A percentile compares a stretch with the other conserved stretches of the same genome.
These are phyloP conservation scores for Amyelois transitella DNA, from an alignment of 1,140 invertebrate genomes.

Conservation along the genomic window DNA sequence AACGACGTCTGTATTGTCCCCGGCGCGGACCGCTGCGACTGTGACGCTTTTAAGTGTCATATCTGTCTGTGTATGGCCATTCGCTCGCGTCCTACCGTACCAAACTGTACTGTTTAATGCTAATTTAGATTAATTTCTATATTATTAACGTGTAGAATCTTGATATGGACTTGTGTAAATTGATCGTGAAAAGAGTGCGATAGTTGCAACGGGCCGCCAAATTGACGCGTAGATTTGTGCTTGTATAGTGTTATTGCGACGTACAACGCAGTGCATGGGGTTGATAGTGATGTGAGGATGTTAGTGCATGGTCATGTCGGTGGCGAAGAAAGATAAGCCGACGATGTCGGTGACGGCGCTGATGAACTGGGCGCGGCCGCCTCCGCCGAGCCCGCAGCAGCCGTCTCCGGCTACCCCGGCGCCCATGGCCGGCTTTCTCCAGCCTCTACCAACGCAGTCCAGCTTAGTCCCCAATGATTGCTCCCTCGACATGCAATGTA, in stretches of 20 bases:
- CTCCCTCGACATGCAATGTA: slow-evolving; percentile 65
- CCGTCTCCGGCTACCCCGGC: slow-evolving; percentile 68
- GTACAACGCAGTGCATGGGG: slow-evolving; percentile 19
- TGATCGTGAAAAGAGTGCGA: slow-evolving; percentile 24
- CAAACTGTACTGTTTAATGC: slow-evolving; percentile 18
- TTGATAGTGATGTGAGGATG: slow-evolving; percentile 67
- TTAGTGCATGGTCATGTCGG: slow-evolving; percentile 63
- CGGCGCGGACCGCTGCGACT: slow-evolving; percentile 13
- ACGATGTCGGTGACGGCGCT: slow-evolving; percentile 89
- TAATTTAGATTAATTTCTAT: too few relatives aligned
- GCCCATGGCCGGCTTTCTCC: slow-evolving; percentile 51
- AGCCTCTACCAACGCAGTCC: slow-evolving; percentile 44
- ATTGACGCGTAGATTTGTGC: slow-evolving; percentile 26
- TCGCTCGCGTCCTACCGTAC: slow-evolving; percentile 19
- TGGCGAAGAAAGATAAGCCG: slow-evolving; percentile 89
- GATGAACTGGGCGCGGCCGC: slow-evolving; percentile 74
- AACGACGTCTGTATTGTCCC: slow-evolving; percentile 53
- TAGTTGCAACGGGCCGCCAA: slow-evolving; percentile 17
- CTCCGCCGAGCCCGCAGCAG: slow-evolving; percentile 44
- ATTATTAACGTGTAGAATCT: slow-evolving; percentile 14
- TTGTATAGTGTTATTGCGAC: slow-evolving; percentile 25
- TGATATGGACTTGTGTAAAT: slow-evolving; percentile 23
- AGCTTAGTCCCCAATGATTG: slow-evolving; percentile 46
- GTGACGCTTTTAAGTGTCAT: slow-evolving; percentile 32
- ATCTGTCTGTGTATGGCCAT: slow-evolving; percentile 24